Evolutionary conservation across 2,888 invertebrate species (phyloP), one percentile per base, ranked within the genome.

Genomic region (Amphimallon solstitiale): DNA sequence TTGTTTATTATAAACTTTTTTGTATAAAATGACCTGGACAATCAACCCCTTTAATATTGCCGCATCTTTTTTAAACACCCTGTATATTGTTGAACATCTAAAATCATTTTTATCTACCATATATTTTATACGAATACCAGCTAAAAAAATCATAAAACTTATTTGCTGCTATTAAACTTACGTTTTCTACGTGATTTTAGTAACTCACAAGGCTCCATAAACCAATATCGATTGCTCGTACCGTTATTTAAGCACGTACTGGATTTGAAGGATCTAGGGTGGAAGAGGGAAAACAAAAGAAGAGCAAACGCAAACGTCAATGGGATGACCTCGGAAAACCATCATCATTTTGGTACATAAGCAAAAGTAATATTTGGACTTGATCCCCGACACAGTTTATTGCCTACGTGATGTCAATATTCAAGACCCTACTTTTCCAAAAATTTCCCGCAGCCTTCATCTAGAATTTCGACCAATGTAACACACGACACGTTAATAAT

Each of bases 381-480:
- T 71, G 75, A 75, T 77, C 76, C 75, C 73, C 75, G 74, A 75
- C 76, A 75, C 76, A 74, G 75, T 77, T 78, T 79, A 79, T 79
- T 78, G 78, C 76, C 75, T 78, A 78, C 79, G 79, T 78, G 79
- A 77, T 76, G 76, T 78, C 77, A 78, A 78, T 79, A 76, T 77
- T 73, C 74, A 75, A 75, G 35, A 23, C 19, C 19, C 29, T 5
- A n/a, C 59, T 40, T 35, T n/a, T 34, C 40, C 38, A 7, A 56
- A 56, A 38, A 34, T 51, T 40, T 52, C 37, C 19, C 37, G 15
- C 17, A 12, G 52, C 17, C 56, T 56, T 56, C 21, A 40, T 56
- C 56, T 23, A 14, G 56, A 56, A 56, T 40, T 56, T 38, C n/a
- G 52, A 14, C 40, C 12, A 29, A 40, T 56, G 40, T 56, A 14